These are phyloP conservation scores for Drosophila pseudoobscura DNA, from an alignment of 1,140 invertebrate genomes.

Conservation along the genomic window DNA sequence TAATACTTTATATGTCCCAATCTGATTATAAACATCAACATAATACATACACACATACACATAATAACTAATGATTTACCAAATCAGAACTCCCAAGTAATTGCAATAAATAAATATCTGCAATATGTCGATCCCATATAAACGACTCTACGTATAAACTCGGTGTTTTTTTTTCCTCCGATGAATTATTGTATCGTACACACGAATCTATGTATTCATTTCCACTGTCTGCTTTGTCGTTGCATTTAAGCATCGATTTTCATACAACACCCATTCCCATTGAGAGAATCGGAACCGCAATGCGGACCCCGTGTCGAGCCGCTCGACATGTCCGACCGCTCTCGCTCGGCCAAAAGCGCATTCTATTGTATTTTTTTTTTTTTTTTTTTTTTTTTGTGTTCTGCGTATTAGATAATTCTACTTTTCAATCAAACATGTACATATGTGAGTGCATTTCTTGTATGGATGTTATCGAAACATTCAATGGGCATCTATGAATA, in stretches of 20 bases:
- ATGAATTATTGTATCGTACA: neutral
- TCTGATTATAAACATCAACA: too few species aligned
- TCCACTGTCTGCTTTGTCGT: constrained; percentile 31
- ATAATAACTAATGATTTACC: too few species aligned
- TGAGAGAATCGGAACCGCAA: constrained; percentile 15
- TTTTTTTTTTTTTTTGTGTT: neutral
- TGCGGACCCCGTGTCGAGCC: neutral
- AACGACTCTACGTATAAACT: too few species aligned
- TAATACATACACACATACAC: too few species aligned
- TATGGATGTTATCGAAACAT: too few species aligned
- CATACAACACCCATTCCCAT: constrained; percentile 18
- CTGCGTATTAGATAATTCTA: constrained; percentile 28
- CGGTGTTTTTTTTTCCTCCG: too few species aligned
- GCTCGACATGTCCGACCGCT: neutral
- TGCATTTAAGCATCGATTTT: constrained; percentile 31
- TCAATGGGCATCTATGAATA: too few species aligned
- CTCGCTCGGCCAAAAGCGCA: constrained; percentile 15
- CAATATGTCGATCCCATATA: too few species aligned
- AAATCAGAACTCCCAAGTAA: too few species aligned
- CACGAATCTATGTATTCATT: constrained; percentile 18
- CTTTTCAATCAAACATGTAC: neutral
- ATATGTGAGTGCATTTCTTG: neutral
- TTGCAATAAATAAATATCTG: too few species aligned
- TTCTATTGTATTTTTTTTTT: constrained; percentile 3
- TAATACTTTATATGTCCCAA: too few species aligned